Evolutionary conservation across 2,113 vertebrate species (phyloP).

Genomic region (Rhinolophus sinicus): DNA sequence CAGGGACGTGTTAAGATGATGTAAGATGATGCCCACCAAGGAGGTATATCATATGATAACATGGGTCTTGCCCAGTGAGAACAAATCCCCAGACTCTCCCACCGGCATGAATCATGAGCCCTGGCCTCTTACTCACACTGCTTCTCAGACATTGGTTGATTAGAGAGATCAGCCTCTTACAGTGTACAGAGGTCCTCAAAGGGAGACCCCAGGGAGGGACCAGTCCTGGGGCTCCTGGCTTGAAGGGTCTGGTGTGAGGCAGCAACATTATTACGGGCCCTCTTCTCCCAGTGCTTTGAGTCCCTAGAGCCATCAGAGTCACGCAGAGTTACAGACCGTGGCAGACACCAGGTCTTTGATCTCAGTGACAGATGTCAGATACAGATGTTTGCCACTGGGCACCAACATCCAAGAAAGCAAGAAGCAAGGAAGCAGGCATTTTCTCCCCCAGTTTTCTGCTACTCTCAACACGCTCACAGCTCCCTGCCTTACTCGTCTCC

Average conservation of each 20-base stretch:
- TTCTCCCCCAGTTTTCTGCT: neutral
- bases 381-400: too few relatives aligned
- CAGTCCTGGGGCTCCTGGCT: neutral
- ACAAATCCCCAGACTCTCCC: neutral
- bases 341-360: neutral
- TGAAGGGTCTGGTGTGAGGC: neutral
- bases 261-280: too few relatives aligned
- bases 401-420: neutral
- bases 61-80: neutral
- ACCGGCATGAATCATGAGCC: rapidly evolving
- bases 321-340: neutral
- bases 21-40: neutral
- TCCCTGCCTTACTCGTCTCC: neutral
- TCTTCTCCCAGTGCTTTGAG: neutral
- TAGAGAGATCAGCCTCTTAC: neutral
- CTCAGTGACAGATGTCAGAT: too few relatives aligned
- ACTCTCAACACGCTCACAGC: neutral
- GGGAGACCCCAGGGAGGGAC: too few relatives aligned
- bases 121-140: too few relatives aligned
- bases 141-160: neutral
- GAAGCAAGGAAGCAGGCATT: neutral
- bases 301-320: neutral
- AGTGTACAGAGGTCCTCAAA: too few relatives aligned
- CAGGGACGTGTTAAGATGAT: neutral
- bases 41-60: rapidly evolving